Base-by-base conservation (phyloP, 2,797 vertebrate species). In the Heliangelus exortis region DNA sequence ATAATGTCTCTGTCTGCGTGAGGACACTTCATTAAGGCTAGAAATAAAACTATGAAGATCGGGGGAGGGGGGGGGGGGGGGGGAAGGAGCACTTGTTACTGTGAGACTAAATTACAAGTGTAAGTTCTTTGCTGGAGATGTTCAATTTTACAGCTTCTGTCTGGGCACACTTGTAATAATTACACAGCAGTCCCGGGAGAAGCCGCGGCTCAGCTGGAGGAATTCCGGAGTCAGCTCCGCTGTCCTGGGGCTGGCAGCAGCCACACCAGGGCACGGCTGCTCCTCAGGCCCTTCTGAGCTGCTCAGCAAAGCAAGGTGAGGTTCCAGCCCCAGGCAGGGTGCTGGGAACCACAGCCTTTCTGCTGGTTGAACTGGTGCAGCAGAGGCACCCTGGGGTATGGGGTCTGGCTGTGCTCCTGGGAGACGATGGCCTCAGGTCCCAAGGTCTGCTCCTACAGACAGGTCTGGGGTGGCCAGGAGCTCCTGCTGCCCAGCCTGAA, bases 131-230 rank as follows among this genome's bases (percentile, higher is more conserved):
- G 65, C 79, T 68, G 76, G 73, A 79, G 83, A 67, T 90, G 88
- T 85, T 90, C 79, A 26, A 29, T 95, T 92, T 90, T 78, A 71
- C 90, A 76, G 48, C 21, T 54, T 43, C 58, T 80, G 15, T 91
- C 88, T 62, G 80, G 69, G 7, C 23, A 57, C 73, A 57, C 36
- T 54, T 68, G 85, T 65, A 59, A 86, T 23, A 67, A 75, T 58
- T 50, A 29, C 2, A 0, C 36, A 53, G 90, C 45, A 15, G 88
- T 41, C 74, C 75, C 7, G 66, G 66, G 68, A 74, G 79, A 31
- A 81, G 73, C 19, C 92, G 29, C 2, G 1, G 85, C 53, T 55
- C 9, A 13, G 50, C 41, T 17, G 82, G 28, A 36, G 5, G 61
- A 36, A 33, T 19, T 33, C 65, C 0, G 33, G 62, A 84, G 73